A percentile compares a stretch with the other conserved stretches of the same genome.
Conservation (phyloP, 2,888 invertebrate species). For the Priapulus caudatus region DNA sequence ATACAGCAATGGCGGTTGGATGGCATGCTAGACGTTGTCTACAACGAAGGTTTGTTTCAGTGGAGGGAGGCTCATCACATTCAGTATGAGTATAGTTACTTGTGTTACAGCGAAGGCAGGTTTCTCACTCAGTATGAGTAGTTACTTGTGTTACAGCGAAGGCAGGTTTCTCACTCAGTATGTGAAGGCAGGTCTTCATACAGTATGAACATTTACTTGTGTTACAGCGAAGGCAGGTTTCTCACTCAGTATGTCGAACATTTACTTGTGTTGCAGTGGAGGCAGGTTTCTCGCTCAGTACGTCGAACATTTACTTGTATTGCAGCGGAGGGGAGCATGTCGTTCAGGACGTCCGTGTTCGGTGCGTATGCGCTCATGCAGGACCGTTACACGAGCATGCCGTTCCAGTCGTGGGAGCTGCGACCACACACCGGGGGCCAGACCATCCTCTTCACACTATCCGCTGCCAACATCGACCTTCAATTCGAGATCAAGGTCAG, state of each 20-base stretch:
- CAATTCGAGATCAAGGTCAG: slow-evolving; percentile 35
- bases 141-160: neutral
- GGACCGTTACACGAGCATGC: slow-evolving; percentile 39
- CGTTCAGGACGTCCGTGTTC: slow-evolving; percentile 34
- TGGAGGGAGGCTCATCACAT: too few species aligned
- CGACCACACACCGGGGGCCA: slow-evolving; percentile 17
- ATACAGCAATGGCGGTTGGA: slow-evolving; percentile 34
- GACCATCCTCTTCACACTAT: slow-evolving; percentile 29
- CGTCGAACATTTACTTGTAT: too few species aligned
- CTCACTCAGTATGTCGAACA: too few species aligned
- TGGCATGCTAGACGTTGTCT: slow-evolving; percentile 33
- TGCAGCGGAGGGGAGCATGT: slow-evolving; percentile 27
- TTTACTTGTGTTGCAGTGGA: too few species aligned
- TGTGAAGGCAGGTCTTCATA: too few species aligned
- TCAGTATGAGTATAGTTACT: too few species aligned
- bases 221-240: too few species aligned
- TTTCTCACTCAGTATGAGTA: too few species aligned
- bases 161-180: too few species aligned
- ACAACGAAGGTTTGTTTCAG: slow-evolving; percentile 32
- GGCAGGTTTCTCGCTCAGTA: neutral
- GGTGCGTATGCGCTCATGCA: slow-evolving; percentile 36
- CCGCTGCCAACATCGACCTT: slow-evolving; percentile 36
- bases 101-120: too few species aligned
- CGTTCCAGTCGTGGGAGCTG: slow-evolving; percentile 39
- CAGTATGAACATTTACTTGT: too few species aligned